Conservation (phyloP, 2,113 vertebrate genomes). For the Mobula hypostoma region DNA sequence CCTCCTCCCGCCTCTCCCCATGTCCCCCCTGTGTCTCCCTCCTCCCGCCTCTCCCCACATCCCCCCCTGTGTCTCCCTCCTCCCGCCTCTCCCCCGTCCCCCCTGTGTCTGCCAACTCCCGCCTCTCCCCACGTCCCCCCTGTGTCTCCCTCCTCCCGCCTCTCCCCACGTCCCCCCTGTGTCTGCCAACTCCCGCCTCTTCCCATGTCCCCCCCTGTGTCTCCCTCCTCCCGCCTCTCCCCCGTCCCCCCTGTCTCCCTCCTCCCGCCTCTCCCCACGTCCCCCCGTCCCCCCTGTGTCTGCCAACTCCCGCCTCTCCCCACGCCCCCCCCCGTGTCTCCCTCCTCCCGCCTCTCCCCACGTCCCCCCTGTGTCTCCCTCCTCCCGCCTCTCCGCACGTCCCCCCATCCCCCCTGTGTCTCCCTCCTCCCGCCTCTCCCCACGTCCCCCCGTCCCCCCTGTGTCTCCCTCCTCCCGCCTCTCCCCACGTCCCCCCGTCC, state of each 20-base stretch:
- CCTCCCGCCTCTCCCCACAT: too few species aligned
- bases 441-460: not conserved
- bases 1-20: too few species aligned
- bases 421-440: not conserved
- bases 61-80: too few species aligned
- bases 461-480: not conserved
- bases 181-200: not conserved
- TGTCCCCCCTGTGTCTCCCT: too few species aligned
- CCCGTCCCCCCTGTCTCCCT: not conserved
- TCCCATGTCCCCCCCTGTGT: not conserved
- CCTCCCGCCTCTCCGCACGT: not conserved
- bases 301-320: not conserved
- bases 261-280: not conserved
- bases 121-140: not conserved
- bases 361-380: not conserved
- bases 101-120: too few species aligned
- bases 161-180: not conserved
- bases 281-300: not conserved
- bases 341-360: not conserved
- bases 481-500: not conserved
- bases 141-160: not conserved
- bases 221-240: not conserved
- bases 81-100: accelerated
- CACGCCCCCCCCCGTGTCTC: not conserved
- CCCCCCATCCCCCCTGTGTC: not conserved